Percentiles rank a stretch among this genome's conserved stretches.
Evolutionary conservation across 2,113 vertebrate genomes (phyloP).

Genomic region (Oreochromis spilurus): DNA sequence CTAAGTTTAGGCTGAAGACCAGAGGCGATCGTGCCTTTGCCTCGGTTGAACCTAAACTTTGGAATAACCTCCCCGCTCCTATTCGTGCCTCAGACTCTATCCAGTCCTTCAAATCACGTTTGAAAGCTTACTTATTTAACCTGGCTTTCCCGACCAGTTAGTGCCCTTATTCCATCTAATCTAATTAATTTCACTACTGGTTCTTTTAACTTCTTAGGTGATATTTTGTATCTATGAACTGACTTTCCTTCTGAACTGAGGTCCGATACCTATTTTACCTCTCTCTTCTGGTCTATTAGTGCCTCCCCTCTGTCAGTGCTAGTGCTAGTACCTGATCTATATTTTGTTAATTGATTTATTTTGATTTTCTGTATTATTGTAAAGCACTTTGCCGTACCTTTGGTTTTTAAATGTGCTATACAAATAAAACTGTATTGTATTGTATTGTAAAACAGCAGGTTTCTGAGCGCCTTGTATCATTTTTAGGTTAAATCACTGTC

Average conservation of each 20-base stretch:
- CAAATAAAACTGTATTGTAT: neutral
- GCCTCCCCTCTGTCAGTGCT: neutral
- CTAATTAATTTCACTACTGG: neutral
- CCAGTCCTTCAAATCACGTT: no score
- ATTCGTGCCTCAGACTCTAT: no score
- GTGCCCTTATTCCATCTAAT: no score
- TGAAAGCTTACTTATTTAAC: no score
- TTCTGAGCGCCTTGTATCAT: neutral
- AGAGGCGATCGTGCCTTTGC: no score
- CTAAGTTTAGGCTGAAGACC: no score
- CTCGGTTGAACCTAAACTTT: no score
- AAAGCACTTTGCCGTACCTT: neutral
- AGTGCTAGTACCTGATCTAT: neutral
- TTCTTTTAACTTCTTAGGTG: neutral
- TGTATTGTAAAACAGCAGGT: neutral
- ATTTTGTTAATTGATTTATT: neutral
- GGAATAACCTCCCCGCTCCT: no score
- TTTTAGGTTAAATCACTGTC: neutral
- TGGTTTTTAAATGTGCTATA: neutral
- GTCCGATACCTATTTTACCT: neutral
- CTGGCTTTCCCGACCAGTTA: no score
- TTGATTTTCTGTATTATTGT: neutral
- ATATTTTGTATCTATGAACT: neutral
- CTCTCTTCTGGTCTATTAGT: neutral
- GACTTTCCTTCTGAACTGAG: neutral